Percentiles rank a stretch among this genome's conserved stretches.
These are phyloP conservation scores for Stomatorhinus walkeri DNA, from an alignment of 2,797 vertebrate genomes.

Conservation along the genomic window DNA sequence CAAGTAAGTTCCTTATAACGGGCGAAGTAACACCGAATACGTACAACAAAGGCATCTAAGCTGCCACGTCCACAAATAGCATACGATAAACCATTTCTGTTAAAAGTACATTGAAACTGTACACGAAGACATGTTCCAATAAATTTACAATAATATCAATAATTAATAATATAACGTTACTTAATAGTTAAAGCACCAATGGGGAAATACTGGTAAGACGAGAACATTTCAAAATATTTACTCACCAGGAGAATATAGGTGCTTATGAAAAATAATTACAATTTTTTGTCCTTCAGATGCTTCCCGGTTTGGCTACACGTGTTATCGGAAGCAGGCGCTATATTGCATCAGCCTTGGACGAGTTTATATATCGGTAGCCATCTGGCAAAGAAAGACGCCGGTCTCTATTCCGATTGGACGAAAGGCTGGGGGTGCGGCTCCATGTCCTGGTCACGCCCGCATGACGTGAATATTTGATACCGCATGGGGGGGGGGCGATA, in stretches of 20 bases:
- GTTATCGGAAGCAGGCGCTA: slow-evolving; percentile 33
- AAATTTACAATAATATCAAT: background rate
- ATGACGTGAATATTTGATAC: slow-evolving; percentile 29
- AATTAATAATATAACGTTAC: background rate
- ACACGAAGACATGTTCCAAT: background rate
- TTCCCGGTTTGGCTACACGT: background rate
- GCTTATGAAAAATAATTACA: background rate
- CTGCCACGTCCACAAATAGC: background rate
- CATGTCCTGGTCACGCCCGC: slow-evolving; percentile 38
- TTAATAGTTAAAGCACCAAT: background rate
- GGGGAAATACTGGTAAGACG: background rate
- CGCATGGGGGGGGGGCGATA: background rate
- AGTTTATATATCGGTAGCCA: slow-evolving; percentile 53
- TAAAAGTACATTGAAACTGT: background rate
- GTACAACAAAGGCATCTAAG: background rate
- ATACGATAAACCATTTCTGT: background rate
- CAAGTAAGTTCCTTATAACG: background rate
- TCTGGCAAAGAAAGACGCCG: slow-evolving; percentile 48
- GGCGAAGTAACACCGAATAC: background rate
- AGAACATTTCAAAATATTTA: background rate
- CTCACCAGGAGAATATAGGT: background rate
- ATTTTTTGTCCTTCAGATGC: background rate
- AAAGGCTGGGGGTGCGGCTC: slow-evolving; percentile 58
- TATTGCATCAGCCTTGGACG: slow-evolving; percentile 64
- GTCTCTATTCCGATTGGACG: slow-evolving; percentile 57